These are phyloP conservation scores for Hypena proboscidalis DNA, from an alignment of 2,888 invertebrate species.

Conservation along the genomic window DNA sequence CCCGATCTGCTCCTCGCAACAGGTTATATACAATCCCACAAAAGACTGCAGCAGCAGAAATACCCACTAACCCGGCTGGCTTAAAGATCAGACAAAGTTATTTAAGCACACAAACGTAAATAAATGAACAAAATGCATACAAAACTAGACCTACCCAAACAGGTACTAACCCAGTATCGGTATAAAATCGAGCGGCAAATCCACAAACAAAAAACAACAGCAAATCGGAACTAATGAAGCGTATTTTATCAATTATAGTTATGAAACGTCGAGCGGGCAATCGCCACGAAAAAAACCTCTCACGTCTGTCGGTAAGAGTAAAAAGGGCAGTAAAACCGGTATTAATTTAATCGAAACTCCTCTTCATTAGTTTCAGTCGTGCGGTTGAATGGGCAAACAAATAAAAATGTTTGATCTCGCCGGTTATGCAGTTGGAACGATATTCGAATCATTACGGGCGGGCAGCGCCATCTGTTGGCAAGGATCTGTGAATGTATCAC, in stretches of 20 bases:
- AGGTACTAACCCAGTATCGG: conserved; percentile 21
- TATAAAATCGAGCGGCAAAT: conserved; percentile 35
- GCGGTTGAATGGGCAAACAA: conserved; percentile 79
- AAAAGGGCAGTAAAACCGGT: conserved; percentile 71
- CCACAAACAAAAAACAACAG: conserved; percentile 45
- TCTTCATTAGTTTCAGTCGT: conserved; percentile 81
- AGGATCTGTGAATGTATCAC: conserved; percentile 19
- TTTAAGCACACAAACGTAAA: conserved; percentile 18
- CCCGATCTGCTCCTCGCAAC: conserved; percentile 13
- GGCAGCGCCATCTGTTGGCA: conserved; percentile 50
- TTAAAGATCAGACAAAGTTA: conserved; percentile 29
- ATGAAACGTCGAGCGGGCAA: conserved; percentile 53
- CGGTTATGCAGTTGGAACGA: conserved; percentile 71
- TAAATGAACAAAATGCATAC: conserved; percentile 27
- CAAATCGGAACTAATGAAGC: conserved; percentile 64
- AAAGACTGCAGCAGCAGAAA: conserved; percentile 30
- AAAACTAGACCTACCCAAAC: conserved; percentile 22
- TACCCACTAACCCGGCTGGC: conserved; percentile 12
- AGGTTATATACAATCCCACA: conserved; percentile 30
- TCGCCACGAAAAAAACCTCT: conserved; percentile 56
- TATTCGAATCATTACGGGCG: conserved; percentile 75
- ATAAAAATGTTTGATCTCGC: conserved; percentile 82
- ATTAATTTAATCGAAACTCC: conserved; percentile 81
- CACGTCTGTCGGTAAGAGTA: conserved; percentile 55
- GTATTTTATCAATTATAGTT: conserved; percentile 67